phyloP scores from a whole-genome alignment of 2,888 invertebrate genomes.

The Pachymerium ferrugineum region DNA sequence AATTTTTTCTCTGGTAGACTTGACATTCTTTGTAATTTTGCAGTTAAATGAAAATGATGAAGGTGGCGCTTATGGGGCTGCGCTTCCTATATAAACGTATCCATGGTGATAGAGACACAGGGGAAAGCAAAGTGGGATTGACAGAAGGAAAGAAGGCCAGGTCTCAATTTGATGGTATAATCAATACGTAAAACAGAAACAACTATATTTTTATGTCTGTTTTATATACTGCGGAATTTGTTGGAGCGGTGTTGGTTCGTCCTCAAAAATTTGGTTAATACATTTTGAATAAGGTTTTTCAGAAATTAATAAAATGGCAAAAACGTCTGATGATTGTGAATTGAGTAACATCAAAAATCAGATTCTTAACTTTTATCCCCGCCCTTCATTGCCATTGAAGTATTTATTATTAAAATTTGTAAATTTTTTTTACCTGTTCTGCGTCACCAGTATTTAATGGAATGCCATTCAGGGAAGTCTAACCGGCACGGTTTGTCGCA shows the following conservation, averaged over 20 bases:
- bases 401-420: background rate
- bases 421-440: background rate
- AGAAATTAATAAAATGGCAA: background rate
- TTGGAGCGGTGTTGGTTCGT: background rate
- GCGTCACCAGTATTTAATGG: background rate
- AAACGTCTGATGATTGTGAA: too few species aligned
- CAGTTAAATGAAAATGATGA: background rate
- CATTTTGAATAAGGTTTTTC: background rate
- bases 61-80: background rate
- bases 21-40: background rate
- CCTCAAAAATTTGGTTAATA: background rate
- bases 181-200: background rate
- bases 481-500: background rate
- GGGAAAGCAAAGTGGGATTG: background rate
- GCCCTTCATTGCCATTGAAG: background rate
- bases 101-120: slow-evolving; percentile 5
- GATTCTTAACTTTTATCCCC: too few species aligned
- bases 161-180: slow-evolving; percentile 2
- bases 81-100: background rate
- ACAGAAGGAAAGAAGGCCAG: slow-evolving; percentile 13
- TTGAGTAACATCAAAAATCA: too few species aligned
- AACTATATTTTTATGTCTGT: too few species aligned
- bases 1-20: background rate
- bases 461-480: background rate
- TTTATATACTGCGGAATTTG: background rate